A percentile compares a stretch with the other conserved stretches of the same genome.
These are phyloP conservation scores for Bicyclus anynana DNA, from an alignment of 1,140 invertebrate species.

Conservation along the genomic window DNA sequence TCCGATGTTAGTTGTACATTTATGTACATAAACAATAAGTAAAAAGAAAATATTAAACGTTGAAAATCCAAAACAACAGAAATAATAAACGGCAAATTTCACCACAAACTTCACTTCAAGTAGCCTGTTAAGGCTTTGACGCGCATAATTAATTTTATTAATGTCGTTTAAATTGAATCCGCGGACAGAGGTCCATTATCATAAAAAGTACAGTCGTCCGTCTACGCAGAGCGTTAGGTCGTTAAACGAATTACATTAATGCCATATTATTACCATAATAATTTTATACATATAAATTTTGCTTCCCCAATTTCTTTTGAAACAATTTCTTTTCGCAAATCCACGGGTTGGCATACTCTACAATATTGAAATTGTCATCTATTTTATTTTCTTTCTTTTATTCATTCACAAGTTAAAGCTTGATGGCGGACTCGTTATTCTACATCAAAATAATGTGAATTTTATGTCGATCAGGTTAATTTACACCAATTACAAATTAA, in stretches of 20 bases:
- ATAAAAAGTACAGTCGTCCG: slow-evolving; percentile 40
- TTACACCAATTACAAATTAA: no score
- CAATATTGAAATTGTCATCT: no score
- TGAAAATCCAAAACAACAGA: slow-evolving; percentile 26
- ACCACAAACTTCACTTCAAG: slow-evolving; percentile 40
- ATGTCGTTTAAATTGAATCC: slow-evolving; percentile 47
- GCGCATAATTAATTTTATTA: slow-evolving; percentile 47
- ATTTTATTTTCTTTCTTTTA: no score
- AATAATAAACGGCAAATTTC: slow-evolving; percentile 32
- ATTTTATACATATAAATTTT: neutral
- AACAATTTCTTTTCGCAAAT: neutral
- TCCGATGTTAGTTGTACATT: slow-evolving; percentile 21
- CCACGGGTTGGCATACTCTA: no score
- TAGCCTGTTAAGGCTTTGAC: slow-evolving; percentile 31
- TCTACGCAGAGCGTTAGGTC: slow-evolving; percentile 31
- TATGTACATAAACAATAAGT: slow-evolving; percentile 11
- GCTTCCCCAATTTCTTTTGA: neutral
- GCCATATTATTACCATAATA: slow-evolving; percentile 17
- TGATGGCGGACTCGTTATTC: no score
- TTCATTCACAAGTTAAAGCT: no score
- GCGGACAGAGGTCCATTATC: slow-evolving; percentile 39
- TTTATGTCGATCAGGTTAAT: no score
- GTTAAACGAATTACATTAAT: slow-evolving; percentile 30
- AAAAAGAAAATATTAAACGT: slow-evolving; percentile 3
- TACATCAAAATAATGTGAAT: no score